Base-by-base conservation (phyloP, 1,140 invertebrate genomes). In the Myzus persicae region DNA sequence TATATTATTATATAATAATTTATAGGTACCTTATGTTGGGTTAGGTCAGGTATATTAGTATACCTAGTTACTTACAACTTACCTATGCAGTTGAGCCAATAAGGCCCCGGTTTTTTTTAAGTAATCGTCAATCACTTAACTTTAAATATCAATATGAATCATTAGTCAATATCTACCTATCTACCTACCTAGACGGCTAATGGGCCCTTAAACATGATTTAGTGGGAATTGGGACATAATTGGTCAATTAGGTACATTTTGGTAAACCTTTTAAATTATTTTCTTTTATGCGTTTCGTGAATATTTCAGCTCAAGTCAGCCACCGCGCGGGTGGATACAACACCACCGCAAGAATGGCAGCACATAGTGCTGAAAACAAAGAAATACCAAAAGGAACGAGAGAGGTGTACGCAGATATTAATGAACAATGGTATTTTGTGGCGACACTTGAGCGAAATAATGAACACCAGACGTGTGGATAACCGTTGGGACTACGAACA, bases 341-440 rank as follows among this genome's bases (percentile, higher is more conserved):
- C 95, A 0, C 94, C 95, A 7, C 96, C 96, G 31, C 93, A 95
- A 0, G 93, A 94, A 51, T 94, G 96, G 40, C 95, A 95, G 51
- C 96, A 97, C 94, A 96, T 97, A 0, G 94, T 94, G 2, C 94
- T 95, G 40, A 96, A 96, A 94, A 94, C 96, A 48, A 96, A 96
- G 94, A 96, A 96, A 94, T 94, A 95, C 38, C 96, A 96, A 94
- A 95, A 95, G n/a, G 96, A 97, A 94, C 94, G 94, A 9, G 96
- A 97, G 94, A 94, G 96, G 31, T 95, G 94, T 89, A 93, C 94
- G 82, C 95, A 95, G 94, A 96, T 96, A 48, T 95, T 96, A 94
- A 94, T 94, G 48, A 96, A 96, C 94, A 97, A 97, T 94, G 96
- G 96, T 93, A 95, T 95, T 54, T 94, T 97, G 40, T 94, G 96